phyloP scores from a whole-genome alignment of 1,140 invertebrate genomes.

The Pseudomyrmex cubaensis region DNA sequence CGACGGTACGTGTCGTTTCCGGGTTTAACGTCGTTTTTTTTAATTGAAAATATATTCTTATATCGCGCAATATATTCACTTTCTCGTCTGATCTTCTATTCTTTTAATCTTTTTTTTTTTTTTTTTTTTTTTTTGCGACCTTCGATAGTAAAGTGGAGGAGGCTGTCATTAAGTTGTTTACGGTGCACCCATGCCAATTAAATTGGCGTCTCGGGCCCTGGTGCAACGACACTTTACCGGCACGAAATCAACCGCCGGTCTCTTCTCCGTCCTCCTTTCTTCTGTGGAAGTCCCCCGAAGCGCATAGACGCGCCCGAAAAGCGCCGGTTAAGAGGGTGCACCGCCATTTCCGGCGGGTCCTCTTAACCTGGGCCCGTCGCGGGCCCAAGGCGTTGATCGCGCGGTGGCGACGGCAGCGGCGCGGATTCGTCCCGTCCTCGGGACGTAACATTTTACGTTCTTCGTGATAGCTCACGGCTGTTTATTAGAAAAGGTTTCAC shows the following conservation, averaged over 20 bases:
- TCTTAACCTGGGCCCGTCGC: constrained; percentile 15
- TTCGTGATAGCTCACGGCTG: constrained; percentile 71
- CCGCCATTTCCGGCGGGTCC: constrained; percentile 38
- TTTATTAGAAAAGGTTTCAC: constrained; percentile 73
- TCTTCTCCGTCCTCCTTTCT: constrained; percentile 3
- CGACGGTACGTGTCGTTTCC: not conserved
- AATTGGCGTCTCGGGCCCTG: constrained; percentile 57
- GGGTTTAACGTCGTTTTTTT: not conserved
- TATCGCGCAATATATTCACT: not conserved
- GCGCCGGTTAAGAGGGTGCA: constrained; percentile 49
- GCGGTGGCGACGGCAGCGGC: not conserved
- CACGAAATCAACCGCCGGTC: constrained; percentile 27
- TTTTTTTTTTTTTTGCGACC: not conserved
- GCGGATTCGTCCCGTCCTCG: constrained; percentile 48
- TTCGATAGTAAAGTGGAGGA: constrained; percentile 23
- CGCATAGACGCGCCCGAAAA: constrained; percentile 61
- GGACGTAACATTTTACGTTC: constrained; percentile 57
- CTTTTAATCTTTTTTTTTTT: too few relatives aligned
- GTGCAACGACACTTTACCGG: constrained; percentile 72
- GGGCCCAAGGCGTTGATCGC: constrained; percentile 14
- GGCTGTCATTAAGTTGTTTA: constrained; percentile 74
- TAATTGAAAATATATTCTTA: not conserved
- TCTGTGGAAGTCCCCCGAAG: constrained; percentile 56
- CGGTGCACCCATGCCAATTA: constrained; percentile 66
- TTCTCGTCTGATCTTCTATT: too few relatives aligned